A percentile compares a stretch with the other conserved stretches of the same genome.
Evolutionary conservation across 2,113 vertebrate species (phyloP).

Genomic region (Chionodraco myersi): DNA sequence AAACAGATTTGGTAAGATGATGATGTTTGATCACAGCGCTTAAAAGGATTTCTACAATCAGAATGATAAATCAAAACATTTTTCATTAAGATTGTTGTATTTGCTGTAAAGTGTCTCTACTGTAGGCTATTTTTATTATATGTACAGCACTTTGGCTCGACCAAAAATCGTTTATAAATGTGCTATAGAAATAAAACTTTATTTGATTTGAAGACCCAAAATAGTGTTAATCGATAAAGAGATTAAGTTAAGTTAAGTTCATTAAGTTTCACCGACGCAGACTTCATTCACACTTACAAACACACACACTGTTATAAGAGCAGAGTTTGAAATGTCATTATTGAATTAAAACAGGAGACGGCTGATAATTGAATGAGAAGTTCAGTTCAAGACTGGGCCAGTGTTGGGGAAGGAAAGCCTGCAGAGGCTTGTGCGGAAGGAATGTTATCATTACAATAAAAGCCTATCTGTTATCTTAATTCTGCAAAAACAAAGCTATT

Average conservation of each 20-base stretch:
- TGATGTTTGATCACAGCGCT: constrained; percentile 57
- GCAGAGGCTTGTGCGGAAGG: constrained; percentile 35
- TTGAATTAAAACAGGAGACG: constrained; percentile 60
- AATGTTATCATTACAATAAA: not conserved
- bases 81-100: constrained; percentile 6
- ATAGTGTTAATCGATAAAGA: constrained; percentile 36
- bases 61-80: constrained; percentile 38
- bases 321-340: constrained; percentile 58
- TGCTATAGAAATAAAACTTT: too few relatives aligned
- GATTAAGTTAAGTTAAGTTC: constrained; percentile 13
- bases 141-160: too few relatives aligned
- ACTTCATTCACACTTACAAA: constrained; percentile 32
- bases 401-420: constrained; percentile 53
- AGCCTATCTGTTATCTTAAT: not conserved
- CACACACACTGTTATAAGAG: constrained; percentile 64
- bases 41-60: constrained; percentile 45
- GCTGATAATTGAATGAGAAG: constrained; percentile 62
- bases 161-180: too few relatives aligned
- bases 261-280: constrained; percentile 27
- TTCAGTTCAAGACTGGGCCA: constrained; percentile 42
- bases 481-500: not conserved
- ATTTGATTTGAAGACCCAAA: not conserved
- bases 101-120: too few relatives aligned
- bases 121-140: too few relatives aligned
- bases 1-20: constrained; percentile 49